These are phyloP conservation scores for Shargacucullia verbasci DNA, from an alignment of 2,888 invertebrate genomes.

Conservation along the genomic window DNA sequence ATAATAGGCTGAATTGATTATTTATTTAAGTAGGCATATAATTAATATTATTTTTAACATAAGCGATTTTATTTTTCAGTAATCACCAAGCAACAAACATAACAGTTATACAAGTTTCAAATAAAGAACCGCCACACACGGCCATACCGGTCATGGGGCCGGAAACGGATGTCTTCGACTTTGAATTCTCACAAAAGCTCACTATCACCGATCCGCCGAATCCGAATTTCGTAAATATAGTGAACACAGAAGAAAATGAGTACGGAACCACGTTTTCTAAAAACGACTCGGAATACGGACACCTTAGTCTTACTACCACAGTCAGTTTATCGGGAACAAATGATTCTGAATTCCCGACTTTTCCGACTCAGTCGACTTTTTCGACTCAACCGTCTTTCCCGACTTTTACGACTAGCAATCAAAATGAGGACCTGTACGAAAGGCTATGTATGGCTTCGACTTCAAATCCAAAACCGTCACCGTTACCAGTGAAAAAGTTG, in stretches of 20 bases:
- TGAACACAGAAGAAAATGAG: conserved; percentile 77
- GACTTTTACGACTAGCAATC: conserved; percentile 37
- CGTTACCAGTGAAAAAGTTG: conserved; percentile 67
- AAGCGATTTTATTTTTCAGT: conserved; percentile 42
- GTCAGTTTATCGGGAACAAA: conserved; percentile 71
- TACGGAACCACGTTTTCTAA: conserved; percentile 77
- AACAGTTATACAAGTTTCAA: conserved; percentile 90
- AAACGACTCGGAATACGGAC: conserved; percentile 77
- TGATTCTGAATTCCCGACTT: conserved; percentile 35
- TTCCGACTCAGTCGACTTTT: conserved; percentile 25
- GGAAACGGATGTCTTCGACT: conserved; percentile 76
- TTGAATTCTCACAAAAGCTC: conserved; percentile 71
- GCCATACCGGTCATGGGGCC: conserved; percentile 79
- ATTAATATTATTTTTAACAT: neutral
- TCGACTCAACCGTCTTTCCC: conserved; percentile 30
- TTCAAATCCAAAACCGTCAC: conserved; percentile 66
- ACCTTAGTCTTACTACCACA: conserved; percentile 81
- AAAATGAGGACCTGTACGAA: conserved; percentile 73
- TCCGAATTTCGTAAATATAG: conserved; percentile 77
- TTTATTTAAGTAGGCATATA: neutral
- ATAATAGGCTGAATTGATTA: too few relatives aligned
- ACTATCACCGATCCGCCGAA: conserved; percentile 55
- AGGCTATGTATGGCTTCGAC: conserved; percentile 81
- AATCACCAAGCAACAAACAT: conserved; percentile 82
- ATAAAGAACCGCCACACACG: conserved; percentile 82